A percentile compares a stretch with the other conserved stretches of the same genome.
Conservation (phyloP, 30 jellyfish, hydroid and myxozoan species). For the Calvadosia cruxmelitensis region DNA sequence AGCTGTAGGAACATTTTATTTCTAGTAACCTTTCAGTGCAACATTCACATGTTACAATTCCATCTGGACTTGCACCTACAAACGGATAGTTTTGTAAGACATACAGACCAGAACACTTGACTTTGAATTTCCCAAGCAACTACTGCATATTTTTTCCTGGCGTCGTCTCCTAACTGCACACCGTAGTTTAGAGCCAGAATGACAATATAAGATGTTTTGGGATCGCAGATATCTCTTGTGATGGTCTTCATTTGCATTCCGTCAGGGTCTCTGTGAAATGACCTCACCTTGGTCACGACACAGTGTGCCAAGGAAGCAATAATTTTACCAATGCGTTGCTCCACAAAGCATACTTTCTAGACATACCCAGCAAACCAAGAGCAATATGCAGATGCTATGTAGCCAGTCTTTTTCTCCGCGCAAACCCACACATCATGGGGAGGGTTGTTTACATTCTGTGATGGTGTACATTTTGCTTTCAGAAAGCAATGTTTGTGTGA, state of each 20-base stretch:
- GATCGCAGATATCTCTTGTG: too few species aligned
- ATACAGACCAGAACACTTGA: neutral
- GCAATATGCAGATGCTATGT: neutral
- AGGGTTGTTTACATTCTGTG: neutral
- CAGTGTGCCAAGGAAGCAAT: neutral
- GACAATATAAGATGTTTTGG: neutral
- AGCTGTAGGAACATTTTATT: neutral
- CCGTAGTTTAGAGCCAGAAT: neutral
- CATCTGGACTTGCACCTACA: too few species aligned
- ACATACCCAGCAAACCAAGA: neutral
- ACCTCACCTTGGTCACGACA: neutral
- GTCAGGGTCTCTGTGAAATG: too few species aligned
- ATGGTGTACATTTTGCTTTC: neutral
- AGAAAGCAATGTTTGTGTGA: neutral
- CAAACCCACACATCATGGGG: neutral
- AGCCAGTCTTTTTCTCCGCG: neutral
- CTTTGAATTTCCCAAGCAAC: neutral
- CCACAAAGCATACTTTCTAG: neutral
- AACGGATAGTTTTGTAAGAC: too few species aligned
- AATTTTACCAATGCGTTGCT: too few species aligned
- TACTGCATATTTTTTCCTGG: neutral
- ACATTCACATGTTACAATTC: too few species aligned
- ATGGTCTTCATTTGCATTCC: too few species aligned
- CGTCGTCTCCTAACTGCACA: neutral
- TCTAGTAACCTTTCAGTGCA: neutral